These are phyloP conservation scores for Ploceus nigricollis DNA, from an alignment of 2,113 vertebrate species.

Conservation along the genomic window DNA sequence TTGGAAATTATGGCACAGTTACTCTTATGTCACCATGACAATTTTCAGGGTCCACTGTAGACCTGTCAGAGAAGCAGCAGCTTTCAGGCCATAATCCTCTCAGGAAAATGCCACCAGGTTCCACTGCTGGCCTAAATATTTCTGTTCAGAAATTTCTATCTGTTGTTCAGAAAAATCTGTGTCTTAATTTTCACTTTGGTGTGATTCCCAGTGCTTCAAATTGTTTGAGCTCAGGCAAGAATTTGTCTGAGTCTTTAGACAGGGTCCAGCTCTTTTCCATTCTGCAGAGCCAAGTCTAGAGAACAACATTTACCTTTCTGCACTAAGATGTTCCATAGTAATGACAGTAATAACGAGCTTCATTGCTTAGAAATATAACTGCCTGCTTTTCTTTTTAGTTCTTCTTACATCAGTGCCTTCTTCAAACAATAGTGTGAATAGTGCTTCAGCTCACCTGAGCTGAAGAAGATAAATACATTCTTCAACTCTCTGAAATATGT, in stretches of 20 bases:
- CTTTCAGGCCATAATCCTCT: not conserved
- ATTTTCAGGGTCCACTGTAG: not conserved
- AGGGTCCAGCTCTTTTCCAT: not conserved
- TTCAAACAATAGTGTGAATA: not conserved
- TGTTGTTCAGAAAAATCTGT: not conserved
- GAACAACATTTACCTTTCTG: not conserved
- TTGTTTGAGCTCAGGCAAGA: not conserved
- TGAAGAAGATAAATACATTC: not conserved
- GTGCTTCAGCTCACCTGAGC: not conserved
- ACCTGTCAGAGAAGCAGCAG: not conserved
- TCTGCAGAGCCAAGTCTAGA: not conserved
- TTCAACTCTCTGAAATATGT: not conserved
- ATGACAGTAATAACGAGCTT: not conserved
- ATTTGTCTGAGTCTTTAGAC: not conserved
- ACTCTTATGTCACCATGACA: not conserved
- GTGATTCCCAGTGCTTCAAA: not conserved
- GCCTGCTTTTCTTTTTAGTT: not conserved
- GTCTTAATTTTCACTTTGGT: not conserved
- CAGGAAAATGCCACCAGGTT: not conserved
- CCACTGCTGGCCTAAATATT: not conserved
- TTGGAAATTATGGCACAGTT: not conserved
- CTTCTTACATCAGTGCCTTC: not conserved
- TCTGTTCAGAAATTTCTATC: not conserved
- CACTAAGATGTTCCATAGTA: not conserved
- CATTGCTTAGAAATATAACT: not conserved